These are phyloP conservation scores for Cyprinus carpio DNA, from an alignment of 2,113 vertebrate species.

Conservation along the genomic window DNA sequence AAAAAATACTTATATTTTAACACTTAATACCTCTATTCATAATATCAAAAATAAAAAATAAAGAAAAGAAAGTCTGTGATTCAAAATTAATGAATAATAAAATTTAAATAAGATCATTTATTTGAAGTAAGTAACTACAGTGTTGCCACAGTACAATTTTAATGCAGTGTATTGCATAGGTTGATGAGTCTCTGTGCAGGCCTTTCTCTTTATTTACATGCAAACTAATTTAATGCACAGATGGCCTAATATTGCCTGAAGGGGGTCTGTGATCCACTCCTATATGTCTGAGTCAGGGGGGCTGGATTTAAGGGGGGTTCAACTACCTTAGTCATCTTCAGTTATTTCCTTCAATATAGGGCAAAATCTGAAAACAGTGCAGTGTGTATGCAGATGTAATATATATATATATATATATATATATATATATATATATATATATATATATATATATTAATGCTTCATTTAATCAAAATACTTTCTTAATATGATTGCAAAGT, in stretches of 20 bases:
- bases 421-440: background rate
- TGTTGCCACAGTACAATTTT: background rate
- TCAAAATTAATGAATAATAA: no score
- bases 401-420: background rate
- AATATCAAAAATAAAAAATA: no score
- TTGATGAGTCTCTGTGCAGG: background rate
- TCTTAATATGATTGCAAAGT: background rate
- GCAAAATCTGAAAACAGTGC: background rate
- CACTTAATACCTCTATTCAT: no score
- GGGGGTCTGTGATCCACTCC: conserved; percentile 14
- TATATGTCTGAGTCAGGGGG: conserved; percentile 5
- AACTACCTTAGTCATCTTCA: conserved; percentile 30
- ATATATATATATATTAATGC: background rate
- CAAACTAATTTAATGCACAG: conserved; percentile 54
- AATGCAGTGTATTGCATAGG: background rate
- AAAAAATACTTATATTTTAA: no score
- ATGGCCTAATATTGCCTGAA: conserved; percentile 50
- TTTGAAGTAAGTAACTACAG: background rate
- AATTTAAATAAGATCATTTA: background rate
- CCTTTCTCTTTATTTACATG: conserved; percentile 46
- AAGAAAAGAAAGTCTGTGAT: no score
- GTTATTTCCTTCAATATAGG: conserved; percentile 26
- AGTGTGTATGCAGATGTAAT: background rate
- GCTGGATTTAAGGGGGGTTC: conserved; percentile 22
- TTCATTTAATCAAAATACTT: background rate